These are phyloP conservation scores for Drosophila melanica DNA, from an alignment of 1,140 invertebrate species.

Conservation along the genomic window DNA sequence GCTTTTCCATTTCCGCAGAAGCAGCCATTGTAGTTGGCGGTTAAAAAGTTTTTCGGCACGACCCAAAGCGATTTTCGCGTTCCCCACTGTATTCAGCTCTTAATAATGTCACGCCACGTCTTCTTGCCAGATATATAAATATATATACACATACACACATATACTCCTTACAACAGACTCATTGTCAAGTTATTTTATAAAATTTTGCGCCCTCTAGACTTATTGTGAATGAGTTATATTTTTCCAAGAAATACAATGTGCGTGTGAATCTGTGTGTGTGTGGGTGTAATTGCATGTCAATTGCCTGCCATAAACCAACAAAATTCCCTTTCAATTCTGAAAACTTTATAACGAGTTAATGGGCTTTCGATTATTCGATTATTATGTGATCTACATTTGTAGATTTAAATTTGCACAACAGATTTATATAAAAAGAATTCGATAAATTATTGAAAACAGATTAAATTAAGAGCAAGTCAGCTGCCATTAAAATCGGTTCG, in stretches of 20 bases:
- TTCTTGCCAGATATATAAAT: conserved; percentile 10
- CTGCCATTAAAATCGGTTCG: no score
- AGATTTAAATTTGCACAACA: no score
- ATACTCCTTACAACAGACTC: conserved; percentile 7
- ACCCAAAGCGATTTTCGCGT: conserved; percentile 76
- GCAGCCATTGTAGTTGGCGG: conserved; percentile 68
- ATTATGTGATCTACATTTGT: not conserved
- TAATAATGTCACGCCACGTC: conserved; percentile 65
- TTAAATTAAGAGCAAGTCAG: no score
- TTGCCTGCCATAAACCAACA: conserved; percentile 57
- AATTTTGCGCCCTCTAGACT: conserved; percentile 56
- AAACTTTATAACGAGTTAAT: conserved; percentile 51
- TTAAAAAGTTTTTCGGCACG: conserved; percentile 73
- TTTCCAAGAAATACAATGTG: conserved; percentile 33
- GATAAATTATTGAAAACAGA: no score
- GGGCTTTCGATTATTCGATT: not conserved
- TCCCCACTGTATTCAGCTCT: conserved; percentile 56
- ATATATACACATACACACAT: not conserved
- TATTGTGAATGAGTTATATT: conserved; percentile 46
- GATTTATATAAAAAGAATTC: no score
- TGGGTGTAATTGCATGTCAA: conserved; percentile 77
- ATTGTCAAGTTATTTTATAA: conserved; percentile 75
- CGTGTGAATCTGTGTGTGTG: conserved; percentile 3
- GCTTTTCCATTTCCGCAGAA: conserved; percentile 70
- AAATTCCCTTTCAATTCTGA: conserved; percentile 58